Evolutionary conservation across 2,888 invertebrate species (phyloP).

Genomic region (Didymodactylos carnosus): DNA sequence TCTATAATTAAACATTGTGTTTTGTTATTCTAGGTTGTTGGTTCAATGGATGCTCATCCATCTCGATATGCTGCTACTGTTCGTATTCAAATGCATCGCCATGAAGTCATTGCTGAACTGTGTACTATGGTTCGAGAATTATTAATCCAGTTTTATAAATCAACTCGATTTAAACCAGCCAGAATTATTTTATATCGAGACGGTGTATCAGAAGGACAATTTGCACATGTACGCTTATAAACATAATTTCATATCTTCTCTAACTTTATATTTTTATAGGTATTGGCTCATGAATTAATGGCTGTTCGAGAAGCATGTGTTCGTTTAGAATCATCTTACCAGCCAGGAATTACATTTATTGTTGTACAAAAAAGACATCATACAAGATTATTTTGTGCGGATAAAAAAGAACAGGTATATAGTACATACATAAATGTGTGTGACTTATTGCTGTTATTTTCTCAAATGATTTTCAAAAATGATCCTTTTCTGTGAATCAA

Average conservation of each 20-base stretch:
- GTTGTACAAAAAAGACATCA: slow-evolving; percentile 98
- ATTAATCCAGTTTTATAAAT: slow-evolving; percentile 95
- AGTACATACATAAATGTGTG: no score
- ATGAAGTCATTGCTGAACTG: slow-evolving; percentile 95
- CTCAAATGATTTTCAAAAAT: background rate
- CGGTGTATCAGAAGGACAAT: slow-evolving; percentile 96
- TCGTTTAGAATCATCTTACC: slow-evolving; percentile 76
- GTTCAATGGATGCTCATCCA: slow-evolving; percentile 99
- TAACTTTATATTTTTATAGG: slow-evolving; percentile 40
- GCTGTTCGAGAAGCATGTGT: slow-evolving; percentile 96
- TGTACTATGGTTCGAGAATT: slow-evolving; percentile 93
- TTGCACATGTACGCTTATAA: slow-evolving; percentile 73
- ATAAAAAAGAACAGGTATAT: slow-evolving; percentile 76
- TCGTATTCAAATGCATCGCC: slow-evolving; percentile 80
- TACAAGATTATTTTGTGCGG: slow-evolving; percentile 90
- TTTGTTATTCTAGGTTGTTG: slow-evolving; percentile 66
- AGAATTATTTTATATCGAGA: slow-evolving; percentile 95
- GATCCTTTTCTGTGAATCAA: no score
- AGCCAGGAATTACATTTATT: slow-evolving; percentile 90
- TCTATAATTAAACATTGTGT: background rate
- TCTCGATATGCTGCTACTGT: slow-evolving; percentile 95
- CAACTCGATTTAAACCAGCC: slow-evolving; percentile 95
- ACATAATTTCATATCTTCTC: slow-evolving; percentile 18
- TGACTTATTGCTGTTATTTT: no score
- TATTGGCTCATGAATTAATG: slow-evolving; percentile 83